Evolutionary conservation across 2,797 vertebrate genomes (phyloP), one percentile per base, ranked within the genome.

Genomic region (Dromococcyx pavoninus): DNA sequence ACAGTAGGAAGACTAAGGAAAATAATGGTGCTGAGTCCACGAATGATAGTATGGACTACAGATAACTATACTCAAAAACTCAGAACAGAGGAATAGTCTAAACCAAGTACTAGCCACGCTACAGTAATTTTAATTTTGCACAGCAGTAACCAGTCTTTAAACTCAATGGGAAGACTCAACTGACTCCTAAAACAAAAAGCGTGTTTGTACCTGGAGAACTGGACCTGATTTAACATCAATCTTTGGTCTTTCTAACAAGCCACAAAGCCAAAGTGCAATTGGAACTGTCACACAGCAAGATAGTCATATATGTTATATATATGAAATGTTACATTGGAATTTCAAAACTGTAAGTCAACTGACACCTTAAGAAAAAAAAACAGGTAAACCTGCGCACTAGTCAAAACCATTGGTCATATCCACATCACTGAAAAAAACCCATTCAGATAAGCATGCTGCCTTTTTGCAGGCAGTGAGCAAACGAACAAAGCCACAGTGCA

Each of bases 251-350:
- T 46, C 61, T 89, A 6, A n/a, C 48, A 89, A 60, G 24, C 35
- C 39, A 82, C 23, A 22, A 56, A 91, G n/a, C 9, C 66, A 17
- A 75, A 74, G 32, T 27, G 37, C 11, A 56, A 25, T 4, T 64
- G 21, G 89, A 87, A 53, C 22, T 48, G 28, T 44, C 66, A 28
- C 18, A 37, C 8, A 60, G 27, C 35, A 69, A 74, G 35, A 28
- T 0, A 39, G 30, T 41, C 3, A 5, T 57, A 0, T 13, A 24
- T 39, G 6, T 24, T 6, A 17, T 22, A 18, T 11, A 46, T 19
- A 43, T 10, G 9, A 81, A 92, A 51, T 23, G 19, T 6, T 60
- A 32, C 9, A 46, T 0, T 25, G 30, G 35, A 64, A 64, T 64
- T 80, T 77, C 51, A 80, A 70, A 86, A 33, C 33, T 22, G 7